Conservation (phyloP, 2,888 invertebrate genomes). For the Idaea biselata region DNA sequence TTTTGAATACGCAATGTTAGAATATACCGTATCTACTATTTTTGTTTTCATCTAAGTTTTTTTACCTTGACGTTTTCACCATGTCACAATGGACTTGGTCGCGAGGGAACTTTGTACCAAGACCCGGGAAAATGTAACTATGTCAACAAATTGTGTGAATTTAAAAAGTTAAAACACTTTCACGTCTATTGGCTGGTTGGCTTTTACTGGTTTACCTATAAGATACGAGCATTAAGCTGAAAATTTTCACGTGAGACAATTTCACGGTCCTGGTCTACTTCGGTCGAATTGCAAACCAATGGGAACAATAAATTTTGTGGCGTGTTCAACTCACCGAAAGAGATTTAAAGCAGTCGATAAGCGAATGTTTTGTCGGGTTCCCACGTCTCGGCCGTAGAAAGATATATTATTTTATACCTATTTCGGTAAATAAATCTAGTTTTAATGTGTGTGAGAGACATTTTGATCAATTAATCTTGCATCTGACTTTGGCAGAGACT, state of each 20-base stretch:
- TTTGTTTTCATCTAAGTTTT: too few relatives aligned
- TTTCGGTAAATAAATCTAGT: constrained; percentile 11
- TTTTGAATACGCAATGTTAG: too few relatives aligned
- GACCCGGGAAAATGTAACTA: too few relatives aligned
- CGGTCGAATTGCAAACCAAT: constrained; percentile 40
- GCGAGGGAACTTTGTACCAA: too few relatives aligned
- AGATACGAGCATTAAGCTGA: constrained; percentile 32
- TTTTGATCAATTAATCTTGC: not conserved
- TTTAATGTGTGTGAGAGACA: constrained; percentile 9
- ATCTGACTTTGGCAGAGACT: constrained; percentile 12
- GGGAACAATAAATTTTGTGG: constrained; percentile 47
- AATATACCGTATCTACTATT: too few relatives aligned
- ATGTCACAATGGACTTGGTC: too few relatives aligned
- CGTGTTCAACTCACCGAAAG: constrained; percentile 56
- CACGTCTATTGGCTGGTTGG: too few relatives aligned
- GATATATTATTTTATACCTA: constrained; percentile 19
- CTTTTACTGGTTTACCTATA: constrained; percentile 27
- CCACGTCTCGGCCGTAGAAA: constrained; percentile 33
- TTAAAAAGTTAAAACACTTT: too few relatives aligned
- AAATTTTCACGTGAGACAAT: constrained; percentile 35
- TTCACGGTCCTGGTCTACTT: constrained; percentile 35
- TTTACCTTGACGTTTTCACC: too few relatives aligned
- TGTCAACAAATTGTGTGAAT: too few relatives aligned
- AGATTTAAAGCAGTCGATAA: constrained; percentile 64
- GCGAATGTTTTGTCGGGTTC: constrained; percentile 53